Evolutionary conservation across 2,888 invertebrate species (phyloP).

Genomic region (Tyria jacobaeae): DNA sequence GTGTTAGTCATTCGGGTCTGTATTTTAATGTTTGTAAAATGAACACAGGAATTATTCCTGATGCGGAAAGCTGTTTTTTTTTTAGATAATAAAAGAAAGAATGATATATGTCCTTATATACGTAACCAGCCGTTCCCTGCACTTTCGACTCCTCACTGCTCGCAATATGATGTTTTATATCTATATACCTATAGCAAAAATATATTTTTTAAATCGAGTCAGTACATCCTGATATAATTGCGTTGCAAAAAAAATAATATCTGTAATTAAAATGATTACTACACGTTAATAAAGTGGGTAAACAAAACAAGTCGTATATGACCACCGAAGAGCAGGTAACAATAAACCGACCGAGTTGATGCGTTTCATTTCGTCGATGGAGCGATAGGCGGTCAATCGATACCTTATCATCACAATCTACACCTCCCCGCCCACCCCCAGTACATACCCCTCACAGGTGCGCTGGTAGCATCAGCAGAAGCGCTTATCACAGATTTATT

Average conservation of each 20-base stretch:
- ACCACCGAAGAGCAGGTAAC: conserved; percentile 9
- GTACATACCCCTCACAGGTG: conserved; percentile 52
- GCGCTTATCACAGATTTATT: background rate
- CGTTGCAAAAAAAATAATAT: background rate
- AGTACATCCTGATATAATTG: too few species aligned
- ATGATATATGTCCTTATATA: too few species aligned
- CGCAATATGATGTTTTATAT: too few species aligned
- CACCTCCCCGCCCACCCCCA: conserved; percentile 39
- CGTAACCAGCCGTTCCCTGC: too few species aligned
- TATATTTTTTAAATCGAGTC: too few species aligned
- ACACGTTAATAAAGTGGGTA: conserved; percentile 16
- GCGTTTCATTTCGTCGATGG: conserved; percentile 60
- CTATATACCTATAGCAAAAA: too few species aligned
- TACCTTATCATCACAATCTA: conserved; percentile 61
- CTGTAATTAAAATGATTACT: background rate
- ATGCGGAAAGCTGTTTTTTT: too few species aligned
- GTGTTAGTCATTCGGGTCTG: too few species aligned
- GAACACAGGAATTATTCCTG: too few species aligned
- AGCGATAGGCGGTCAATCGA: conserved; percentile 67
- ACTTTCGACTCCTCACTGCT: too few species aligned
- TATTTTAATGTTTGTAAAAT: too few species aligned
- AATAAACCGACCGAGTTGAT: conserved; percentile 48
- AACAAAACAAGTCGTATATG: conserved; percentile 16
- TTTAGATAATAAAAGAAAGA: too few species aligned
- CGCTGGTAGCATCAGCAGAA: conserved; percentile 51